Conservation (phyloP, 2,797 vertebrate genomes). For the Knipowitschia caucasica region DNA sequence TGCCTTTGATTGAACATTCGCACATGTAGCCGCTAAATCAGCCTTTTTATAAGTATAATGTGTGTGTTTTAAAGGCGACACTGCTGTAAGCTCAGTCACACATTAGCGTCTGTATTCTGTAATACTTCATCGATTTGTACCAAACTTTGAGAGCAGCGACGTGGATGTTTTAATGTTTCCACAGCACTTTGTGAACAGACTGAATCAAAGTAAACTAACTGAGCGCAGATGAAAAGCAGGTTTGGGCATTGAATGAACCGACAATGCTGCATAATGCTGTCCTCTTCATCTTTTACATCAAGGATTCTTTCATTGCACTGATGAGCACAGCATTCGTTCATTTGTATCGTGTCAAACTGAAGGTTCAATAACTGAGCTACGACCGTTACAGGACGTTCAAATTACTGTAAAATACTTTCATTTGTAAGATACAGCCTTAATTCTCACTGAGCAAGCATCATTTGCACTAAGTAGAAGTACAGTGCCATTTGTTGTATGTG, state of each 20-base stretch:
- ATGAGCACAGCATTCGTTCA: constrained; percentile 29
- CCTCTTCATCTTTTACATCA: constrained; percentile 36
- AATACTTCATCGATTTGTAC: constrained; percentile 17
- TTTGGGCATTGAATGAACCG: constrained; percentile 45
- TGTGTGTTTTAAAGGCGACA: constrained; percentile 34
- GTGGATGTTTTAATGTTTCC: constrained; percentile 10
- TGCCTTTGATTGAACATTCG: constrained; percentile 42
- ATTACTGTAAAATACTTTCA: not conserved
- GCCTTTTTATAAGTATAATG: constrained; percentile 41
- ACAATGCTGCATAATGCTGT: constrained; percentile 36
- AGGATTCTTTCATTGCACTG: constrained; percentile 19
- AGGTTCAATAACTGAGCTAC: constrained; percentile 1
- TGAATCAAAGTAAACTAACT: constrained; percentile 30
- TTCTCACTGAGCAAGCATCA: not conserved
- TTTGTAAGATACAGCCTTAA: not conserved
- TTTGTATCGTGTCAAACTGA: constrained; percentile 12
- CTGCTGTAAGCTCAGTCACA: constrained; percentile 39
- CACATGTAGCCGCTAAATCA: constrained; percentile 38
- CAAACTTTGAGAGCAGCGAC: not conserved
- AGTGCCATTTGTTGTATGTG: not conserved
- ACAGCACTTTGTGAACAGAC: constrained; percentile 21
- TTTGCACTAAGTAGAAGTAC: not conserved
- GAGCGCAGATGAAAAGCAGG: constrained; percentile 42
- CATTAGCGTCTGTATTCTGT: constrained; percentile 37
- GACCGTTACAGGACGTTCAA: not conserved